Evolutionary conservation across 2,888 invertebrate genomes (phyloP), one percentile per base, ranked within the genome.

Genomic region (Brenthis daphne): DNA sequence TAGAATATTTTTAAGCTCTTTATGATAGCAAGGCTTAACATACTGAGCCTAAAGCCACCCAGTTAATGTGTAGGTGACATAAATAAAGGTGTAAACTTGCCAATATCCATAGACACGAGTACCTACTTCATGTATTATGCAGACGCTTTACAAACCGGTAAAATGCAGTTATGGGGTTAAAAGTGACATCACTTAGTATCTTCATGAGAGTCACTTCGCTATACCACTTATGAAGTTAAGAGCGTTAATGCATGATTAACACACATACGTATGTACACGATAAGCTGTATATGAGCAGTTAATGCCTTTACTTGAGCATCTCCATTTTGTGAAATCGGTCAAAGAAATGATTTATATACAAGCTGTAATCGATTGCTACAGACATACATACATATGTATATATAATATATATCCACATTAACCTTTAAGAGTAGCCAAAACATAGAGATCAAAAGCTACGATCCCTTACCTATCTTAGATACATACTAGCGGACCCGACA

Each of bases 121-220:
- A 37, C 5, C 5, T 37, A 37, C n/a, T 29, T 60, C 60, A 60
- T 60, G 60, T 60, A 60, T 50, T 60, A 60, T 60, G 60, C 50
- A 60, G 50, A 60, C 11, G 60, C 60, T 60, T 33, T 48, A 60
- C 16, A 60, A 60, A 29, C 33, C 60, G 50, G 29, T 60, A 50
- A 50, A 60, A 50, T 60, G 60, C 60, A 50, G 50, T 50, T 50
- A 50, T 60, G 48, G 29, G 33, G 50, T 60, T n/a, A 12, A 60
- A 50, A 60, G 60, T 60, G 60, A 29, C 16, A 14, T 50, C 48
- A 60, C 60, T 60, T 60, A 48, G 48, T 24, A 24, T 58, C 47
- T 50, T 48, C 58, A 48, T 60, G 29, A 24, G 48, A 48, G n/a
- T 60, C 48, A 60, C 50, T 29, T 33, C 12, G 33, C 50, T n/a